Evolutionary conservation across 2,888 invertebrate species (phyloP).

Genomic region (Luffia ferchaultella): DNA sequence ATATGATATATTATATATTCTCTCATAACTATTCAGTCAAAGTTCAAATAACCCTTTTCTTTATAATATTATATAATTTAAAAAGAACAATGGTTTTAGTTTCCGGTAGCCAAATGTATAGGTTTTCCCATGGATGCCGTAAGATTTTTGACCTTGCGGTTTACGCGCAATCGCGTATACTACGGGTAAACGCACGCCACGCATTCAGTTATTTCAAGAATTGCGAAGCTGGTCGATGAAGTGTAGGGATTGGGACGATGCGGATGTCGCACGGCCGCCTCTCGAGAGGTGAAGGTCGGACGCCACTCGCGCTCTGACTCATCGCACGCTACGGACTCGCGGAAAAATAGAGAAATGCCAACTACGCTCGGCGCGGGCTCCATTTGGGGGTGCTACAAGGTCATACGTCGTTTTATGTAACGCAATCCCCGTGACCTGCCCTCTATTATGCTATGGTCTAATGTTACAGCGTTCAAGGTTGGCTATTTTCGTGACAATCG

Average conservation of each 20-base stretch:
- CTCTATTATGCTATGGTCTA: constrained; percentile 10
- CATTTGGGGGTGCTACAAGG: constrained; percentile 3
- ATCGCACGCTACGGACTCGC: constrained; percentile 28
- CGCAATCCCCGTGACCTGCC: constrained; percentile 7
- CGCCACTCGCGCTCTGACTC: constrained; percentile 34
- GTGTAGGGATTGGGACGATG: neutral
- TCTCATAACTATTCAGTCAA: too few relatives aligned
- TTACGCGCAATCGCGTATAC: too few relatives aligned
- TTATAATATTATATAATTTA: too few relatives aligned
- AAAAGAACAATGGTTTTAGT: neutral
- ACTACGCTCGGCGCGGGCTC: constrained; percentile 6
- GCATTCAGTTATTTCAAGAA: too few relatives aligned
- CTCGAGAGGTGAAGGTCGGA: constrained; percentile 50
- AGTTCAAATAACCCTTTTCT: too few relatives aligned
- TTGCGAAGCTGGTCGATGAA: too few relatives aligned
- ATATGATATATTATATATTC: too few relatives aligned
- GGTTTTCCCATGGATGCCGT: neutral
- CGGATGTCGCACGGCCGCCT: constrained; percentile 22
- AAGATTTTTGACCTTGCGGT: neutral
- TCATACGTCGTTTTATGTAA: constrained; percentile 5
- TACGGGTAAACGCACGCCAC: too few relatives aligned
- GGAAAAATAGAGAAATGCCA: constrained; percentile 30
- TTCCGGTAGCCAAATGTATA: neutral
- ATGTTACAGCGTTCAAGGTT: neutral
- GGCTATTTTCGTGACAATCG: neutral